Conservation (phyloP, 64 coral and sea anemone species). For the Montipora foliosa region DNA sequence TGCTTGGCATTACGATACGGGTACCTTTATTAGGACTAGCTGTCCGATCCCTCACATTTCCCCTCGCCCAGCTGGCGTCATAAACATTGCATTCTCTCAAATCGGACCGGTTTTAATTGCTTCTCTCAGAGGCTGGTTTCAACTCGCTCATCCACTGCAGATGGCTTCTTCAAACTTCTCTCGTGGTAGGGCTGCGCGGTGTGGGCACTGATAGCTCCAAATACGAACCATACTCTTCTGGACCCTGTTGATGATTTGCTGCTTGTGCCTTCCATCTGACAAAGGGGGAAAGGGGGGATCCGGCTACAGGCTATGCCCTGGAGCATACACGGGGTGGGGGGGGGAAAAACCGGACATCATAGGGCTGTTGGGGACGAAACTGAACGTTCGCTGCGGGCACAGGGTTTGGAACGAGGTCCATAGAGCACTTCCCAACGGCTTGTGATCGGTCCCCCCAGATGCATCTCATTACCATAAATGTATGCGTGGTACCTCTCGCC, state of each 20-base stretch:
- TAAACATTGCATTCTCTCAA: background rate
- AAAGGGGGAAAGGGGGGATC: slow-evolving; percentile 14
- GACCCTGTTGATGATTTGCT: background rate
- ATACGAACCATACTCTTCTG: slow-evolving; percentile 47
- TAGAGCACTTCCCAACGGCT: slow-evolving; percentile 40
- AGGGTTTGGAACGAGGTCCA: background rate
- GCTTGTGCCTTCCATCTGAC: background rate
- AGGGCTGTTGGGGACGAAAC: slow-evolving; percentile 40
- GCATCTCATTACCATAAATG: slow-evolving; percentile 46
- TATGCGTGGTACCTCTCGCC: slow-evolving; percentile 51
- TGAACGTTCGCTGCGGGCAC: slow-evolving; percentile 13
- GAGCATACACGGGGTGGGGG: background rate
- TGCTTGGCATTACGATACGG: slow-evolving; percentile 7
- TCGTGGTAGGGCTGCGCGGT: slow-evolving; percentile 32
- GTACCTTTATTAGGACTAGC: slow-evolving; percentile 36
- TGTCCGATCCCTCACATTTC: slow-evolving; percentile 48
- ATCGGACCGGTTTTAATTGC: background rate
- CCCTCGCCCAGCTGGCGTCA: background rate
- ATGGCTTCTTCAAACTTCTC: slow-evolving; percentile 58
- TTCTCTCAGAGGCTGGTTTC: background rate
- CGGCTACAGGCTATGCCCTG: background rate
- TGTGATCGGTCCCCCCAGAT: slow-evolving; percentile 56
- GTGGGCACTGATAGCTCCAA: slow-evolving; percentile 36
- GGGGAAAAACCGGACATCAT: slow-evolving; percentile 6
- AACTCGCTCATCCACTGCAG: background rate